A percentile compares a stretch with the other conserved stretches of the same genome.
Evolutionary conservation across 30 jellyfish, hydroid and myxozoan species (phyloP).

Genomic region (Phacellophora camtschatica): DNA sequence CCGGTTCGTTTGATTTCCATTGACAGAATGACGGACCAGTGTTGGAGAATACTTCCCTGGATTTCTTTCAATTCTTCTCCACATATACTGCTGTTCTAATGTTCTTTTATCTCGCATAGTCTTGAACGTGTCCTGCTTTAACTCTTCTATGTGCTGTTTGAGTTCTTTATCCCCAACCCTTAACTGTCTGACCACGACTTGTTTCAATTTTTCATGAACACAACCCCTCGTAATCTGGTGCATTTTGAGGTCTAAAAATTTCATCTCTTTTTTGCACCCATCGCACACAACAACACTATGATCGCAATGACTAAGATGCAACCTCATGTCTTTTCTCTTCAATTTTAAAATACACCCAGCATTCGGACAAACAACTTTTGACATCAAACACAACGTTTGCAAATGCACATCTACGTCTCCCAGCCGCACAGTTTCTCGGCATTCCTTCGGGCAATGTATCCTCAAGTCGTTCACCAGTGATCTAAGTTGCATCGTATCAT

Average conservation of each 20-base stretch:
- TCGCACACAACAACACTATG: constrained; percentile 34
- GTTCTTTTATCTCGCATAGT: constrained; percentile 40
- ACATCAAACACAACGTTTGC: constrained; percentile 4
- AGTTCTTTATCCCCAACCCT: constrained; percentile 42
- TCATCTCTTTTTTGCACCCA: constrained; percentile 39
- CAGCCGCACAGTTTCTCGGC: constrained; percentile 10
- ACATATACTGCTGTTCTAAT: constrained; percentile 46
- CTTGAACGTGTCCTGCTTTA: constrained; percentile 47
- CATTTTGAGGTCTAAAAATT: constrained; percentile 20
- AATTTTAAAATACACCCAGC: constrained; percentile 7
- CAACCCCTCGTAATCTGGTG: constrained; percentile 57
- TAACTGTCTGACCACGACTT: constrained; percentile 30
- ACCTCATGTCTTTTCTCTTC: constrained; percentile 23
- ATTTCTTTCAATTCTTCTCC: constrained; percentile 61
- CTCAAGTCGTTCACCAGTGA: neutral
- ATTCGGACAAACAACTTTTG: constrained; percentile 20
- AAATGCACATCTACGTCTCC: constrained; percentile 2
- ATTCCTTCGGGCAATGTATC: constrained; percentile 33
- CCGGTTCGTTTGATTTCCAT: neutral
- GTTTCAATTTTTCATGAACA: constrained; percentile 22
- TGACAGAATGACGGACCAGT: constrained; percentile 17
- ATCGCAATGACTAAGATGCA: constrained; percentile 38
- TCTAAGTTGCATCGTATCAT: constrained; percentile 3
- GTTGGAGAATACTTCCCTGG: constrained; percentile 63
- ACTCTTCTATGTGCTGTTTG: neutral